Conservation (phyloP, 2,888 invertebrate genomes). For the Listrodromus nycthemerus region DNA sequence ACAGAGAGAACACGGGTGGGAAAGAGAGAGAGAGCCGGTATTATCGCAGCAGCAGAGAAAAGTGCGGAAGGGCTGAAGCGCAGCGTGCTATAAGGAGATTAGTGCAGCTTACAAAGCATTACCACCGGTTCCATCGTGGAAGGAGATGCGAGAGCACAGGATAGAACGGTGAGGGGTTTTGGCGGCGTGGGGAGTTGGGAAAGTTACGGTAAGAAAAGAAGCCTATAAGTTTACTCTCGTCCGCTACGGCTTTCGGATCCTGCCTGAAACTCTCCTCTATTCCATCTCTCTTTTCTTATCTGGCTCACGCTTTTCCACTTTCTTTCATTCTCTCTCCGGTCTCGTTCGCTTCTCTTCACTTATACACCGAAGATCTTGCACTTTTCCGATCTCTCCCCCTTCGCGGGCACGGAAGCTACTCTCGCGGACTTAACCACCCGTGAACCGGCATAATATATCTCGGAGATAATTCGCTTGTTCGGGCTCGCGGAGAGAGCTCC, state of each 20-base stretch:
- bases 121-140: slow-evolving; percentile 72
- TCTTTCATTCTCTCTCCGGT: slow-evolving; percentile 66
- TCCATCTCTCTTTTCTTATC: slow-evolving; percentile 5
- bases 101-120: slow-evolving; percentile 81
- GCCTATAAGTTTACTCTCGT: slow-evolving; percentile 32
- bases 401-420: slow-evolving; percentile 65
- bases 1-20: slow-evolving; percentile 56
- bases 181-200: background rate
- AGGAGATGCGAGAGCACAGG: slow-evolving; percentile 67
- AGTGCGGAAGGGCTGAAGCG: slow-evolving; percentile 70
- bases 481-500: slow-evolving; percentile 69
- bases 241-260: slow-evolving; percentile 8
- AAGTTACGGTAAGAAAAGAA: slow-evolving; percentile 60
- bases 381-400: slow-evolving; percentile 16
- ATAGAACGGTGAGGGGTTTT: slow-evolving; percentile 51
- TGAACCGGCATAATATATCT: slow-evolving; percentile 81
- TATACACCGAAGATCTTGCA: slow-evolving; percentile 34
- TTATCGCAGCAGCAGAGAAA: slow-evolving; percentile 31
- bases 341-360: slow-evolving; percentile 53
- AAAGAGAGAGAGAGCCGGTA: slow-evolving; percentile 14
- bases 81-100: slow-evolving; percentile 77
- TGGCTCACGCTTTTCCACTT: slow-evolving; percentile 1
- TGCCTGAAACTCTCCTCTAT: background rate
- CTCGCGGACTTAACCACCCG: slow-evolving; percentile 81
- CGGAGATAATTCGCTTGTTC: slow-evolving; percentile 81